These are phyloP conservation scores for Orchestes rusci DNA, from an alignment of 2,888 invertebrate genomes.

Conservation along the genomic window DNA sequence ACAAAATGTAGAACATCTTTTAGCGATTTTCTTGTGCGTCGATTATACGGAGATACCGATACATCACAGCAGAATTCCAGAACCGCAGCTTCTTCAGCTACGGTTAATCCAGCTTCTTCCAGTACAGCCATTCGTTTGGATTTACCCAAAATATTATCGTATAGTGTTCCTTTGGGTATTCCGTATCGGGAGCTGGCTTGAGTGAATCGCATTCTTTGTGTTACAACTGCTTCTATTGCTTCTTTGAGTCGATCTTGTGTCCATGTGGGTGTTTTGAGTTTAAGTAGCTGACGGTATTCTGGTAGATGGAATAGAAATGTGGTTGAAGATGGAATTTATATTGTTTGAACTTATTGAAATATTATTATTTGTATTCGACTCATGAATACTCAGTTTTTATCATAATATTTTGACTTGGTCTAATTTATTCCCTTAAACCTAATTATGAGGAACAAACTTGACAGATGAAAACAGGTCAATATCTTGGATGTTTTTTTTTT, in stretches of 20 bases:
- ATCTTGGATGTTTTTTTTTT: too few relatives aligned
- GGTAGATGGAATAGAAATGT: too few relatives aligned
- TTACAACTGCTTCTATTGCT: slow-evolving; percentile 68
- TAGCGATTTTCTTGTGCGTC: slow-evolving; percentile 63
- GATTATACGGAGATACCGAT: slow-evolving; percentile 61
- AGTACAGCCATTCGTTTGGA: slow-evolving; percentile 69
- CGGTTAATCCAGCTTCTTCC: slow-evolving; percentile 58
- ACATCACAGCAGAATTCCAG: slow-evolving; percentile 69
- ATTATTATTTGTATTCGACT: too few relatives aligned
- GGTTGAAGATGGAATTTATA: too few relatives aligned
- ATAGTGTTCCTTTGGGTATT: slow-evolving; percentile 70
- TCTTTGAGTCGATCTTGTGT: slow-evolving; percentile 66
- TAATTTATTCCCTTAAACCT: too few relatives aligned
- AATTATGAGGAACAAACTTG: too few relatives aligned
- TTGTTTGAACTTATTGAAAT: too few relatives aligned
- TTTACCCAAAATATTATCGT: slow-evolving; percentile 71
- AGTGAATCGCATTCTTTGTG: slow-evolving; percentile 70
- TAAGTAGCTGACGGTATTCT: slow-evolving; percentile 59
- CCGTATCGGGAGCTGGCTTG: slow-evolving; percentile 64
- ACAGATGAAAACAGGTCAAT: too few relatives aligned
- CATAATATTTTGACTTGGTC: too few relatives aligned
- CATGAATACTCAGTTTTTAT: too few relatives aligned
- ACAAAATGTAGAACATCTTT: slow-evolving; percentile 57
- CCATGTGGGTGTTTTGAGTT: slow-evolving; percentile 70
- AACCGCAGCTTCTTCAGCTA: slow-evolving; percentile 57